Conservation (phyloP, 2,113 vertebrate genomes). For the Macquaria ambigua region DNA sequence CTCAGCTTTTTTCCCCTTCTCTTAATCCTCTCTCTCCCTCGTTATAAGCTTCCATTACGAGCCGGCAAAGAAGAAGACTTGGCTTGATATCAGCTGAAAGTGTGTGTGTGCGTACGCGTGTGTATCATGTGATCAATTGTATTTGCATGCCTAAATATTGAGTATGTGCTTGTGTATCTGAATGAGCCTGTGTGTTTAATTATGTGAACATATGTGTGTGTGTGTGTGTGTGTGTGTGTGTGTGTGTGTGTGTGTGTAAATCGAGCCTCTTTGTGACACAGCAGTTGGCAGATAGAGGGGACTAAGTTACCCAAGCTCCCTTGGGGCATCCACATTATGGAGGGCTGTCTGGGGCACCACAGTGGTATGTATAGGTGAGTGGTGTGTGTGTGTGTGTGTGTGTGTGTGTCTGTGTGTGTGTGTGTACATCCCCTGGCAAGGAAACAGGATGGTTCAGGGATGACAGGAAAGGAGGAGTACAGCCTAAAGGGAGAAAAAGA, state of each 20-base stretch:
- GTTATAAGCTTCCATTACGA: constrained; percentile 41
- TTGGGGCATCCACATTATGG: constrained; percentile 82
- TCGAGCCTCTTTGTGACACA: constrained; percentile 89
- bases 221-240: constrained; percentile 38
- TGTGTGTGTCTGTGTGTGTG: constrained; percentile 5
- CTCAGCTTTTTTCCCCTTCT: constrained; percentile 40
- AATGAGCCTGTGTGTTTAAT: constrained; percentile 13
- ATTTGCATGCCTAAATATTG: constrained; percentile 23
- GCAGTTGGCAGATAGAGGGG: constrained; percentile 92
- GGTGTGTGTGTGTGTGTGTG: constrained; percentile 27
- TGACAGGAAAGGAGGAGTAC: constrained; percentile 28
- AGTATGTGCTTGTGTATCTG: neutral
- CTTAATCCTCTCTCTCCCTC: constrained; percentile 37
- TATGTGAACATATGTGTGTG: constrained; percentile 16
- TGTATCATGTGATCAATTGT: neutral
- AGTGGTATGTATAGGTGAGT: constrained; percentile 63
- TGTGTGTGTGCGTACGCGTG: constrained; percentile 9
- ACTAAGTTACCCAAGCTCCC: constrained; percentile 81
- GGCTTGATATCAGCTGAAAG: constrained; percentile 16
- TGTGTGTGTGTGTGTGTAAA: constrained; percentile 86
- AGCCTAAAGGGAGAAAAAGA: constrained; percentile 19
- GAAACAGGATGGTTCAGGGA: constrained; percentile 34
- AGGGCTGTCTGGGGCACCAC: constrained; percentile 81
- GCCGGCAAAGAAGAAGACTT: constrained; percentile 31
- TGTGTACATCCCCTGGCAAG: neutral